Evolutionary conservation across 2,888 invertebrate genomes (phyloP), one percentile per base, ranked within the genome.

Genomic region (Rhopalosiphum nymphaeae): DNA sequence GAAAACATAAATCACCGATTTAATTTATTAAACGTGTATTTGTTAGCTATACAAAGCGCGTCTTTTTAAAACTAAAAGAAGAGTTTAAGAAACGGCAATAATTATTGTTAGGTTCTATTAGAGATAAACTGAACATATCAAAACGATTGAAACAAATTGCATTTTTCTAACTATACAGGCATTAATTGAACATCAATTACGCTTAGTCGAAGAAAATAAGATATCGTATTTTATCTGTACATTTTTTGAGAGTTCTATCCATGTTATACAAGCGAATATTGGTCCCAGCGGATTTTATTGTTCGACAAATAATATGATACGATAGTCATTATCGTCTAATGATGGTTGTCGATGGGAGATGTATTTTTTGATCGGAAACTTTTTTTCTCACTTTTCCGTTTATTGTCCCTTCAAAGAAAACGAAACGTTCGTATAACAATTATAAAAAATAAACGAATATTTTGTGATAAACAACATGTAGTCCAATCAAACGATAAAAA

Each of bases 321-420:
- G 84, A 84, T 89, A 42, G n/a, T 93, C 93, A 93, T 93, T 93
- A 93, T 46, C 89, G 56, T 93, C 89, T 93, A 93, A 93, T 93
- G 89, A 93, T 84, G 89, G 67, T 84, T 44, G 67, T 93, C n/a
- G 86, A 86, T 46, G 36, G 46, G 0, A 86, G 56, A 56, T 49
- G 84, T 84, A 89, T 89, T 89, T 93, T 89, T 89, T 44, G 78
- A 89, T 85, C 56, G 93, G 89, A 56, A n/a, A 78, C 46, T 89
- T 93, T 89, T 86, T 87, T 49, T 88, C 49, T 56, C 93, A 57
- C 25, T 42, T 78, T 89, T 86, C 57, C 57, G 61, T 92, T 86
- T 86, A 92, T 92, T 57, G 86, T 86, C 46, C 46, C 46, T 92
- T n/a, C 86, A 86, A 92, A 61, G 57, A 92, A 61, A 92, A 61